Percentiles rank a stretch among this genome's conserved stretches.
Conservation (phyloP, 2,797 vertebrate genomes). For the Carapus acus region DNA sequence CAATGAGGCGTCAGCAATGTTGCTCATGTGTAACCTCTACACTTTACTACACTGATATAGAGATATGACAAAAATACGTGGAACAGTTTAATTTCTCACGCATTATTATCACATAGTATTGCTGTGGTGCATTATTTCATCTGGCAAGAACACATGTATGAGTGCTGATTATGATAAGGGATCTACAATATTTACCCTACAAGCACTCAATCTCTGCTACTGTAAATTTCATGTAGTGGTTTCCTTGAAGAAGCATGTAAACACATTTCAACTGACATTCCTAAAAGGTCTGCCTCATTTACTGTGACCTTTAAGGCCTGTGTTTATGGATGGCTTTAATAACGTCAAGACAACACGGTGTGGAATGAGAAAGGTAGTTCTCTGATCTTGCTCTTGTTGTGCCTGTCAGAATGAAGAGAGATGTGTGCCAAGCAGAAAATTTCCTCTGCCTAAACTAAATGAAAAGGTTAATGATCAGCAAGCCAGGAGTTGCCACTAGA, state of each 20-base stretch:
- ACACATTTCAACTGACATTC: conserved; percentile 3
- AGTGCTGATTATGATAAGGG: too few relatives aligned
- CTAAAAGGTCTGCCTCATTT: conserved; percentile 14
- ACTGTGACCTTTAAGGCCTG: conserved; percentile 7
- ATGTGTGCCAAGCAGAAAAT: too few relatives aligned
- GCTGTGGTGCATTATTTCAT: too few relatives aligned
- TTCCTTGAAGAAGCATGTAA: neutral
- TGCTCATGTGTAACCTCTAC: too few relatives aligned
- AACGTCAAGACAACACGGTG: neutral
- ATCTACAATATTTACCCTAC: neutral
- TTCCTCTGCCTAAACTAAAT: too few relatives aligned
- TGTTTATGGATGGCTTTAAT: conserved; percentile 15
- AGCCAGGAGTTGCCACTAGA: neutral
- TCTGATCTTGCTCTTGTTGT: conserved; percentile 13
- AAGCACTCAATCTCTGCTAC: neutral
- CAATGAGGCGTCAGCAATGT: too few relatives aligned
- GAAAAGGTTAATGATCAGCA: neutral
- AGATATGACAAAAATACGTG: too few relatives aligned
- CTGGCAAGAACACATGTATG: too few relatives aligned
- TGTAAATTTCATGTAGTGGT: neutral
- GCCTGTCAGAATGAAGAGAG: too few relatives aligned
- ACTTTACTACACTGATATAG: too few relatives aligned
- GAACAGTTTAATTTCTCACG: too few relatives aligned
- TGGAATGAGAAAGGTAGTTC: conserved; percentile 5
- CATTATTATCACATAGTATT: too few relatives aligned